A percentile compares a stretch with the other conserved stretches of the same genome.
phyloP scores from a whole-genome alignment of 2,113 vertebrate species.

The Myanophis thanlyinensis region DNA sequence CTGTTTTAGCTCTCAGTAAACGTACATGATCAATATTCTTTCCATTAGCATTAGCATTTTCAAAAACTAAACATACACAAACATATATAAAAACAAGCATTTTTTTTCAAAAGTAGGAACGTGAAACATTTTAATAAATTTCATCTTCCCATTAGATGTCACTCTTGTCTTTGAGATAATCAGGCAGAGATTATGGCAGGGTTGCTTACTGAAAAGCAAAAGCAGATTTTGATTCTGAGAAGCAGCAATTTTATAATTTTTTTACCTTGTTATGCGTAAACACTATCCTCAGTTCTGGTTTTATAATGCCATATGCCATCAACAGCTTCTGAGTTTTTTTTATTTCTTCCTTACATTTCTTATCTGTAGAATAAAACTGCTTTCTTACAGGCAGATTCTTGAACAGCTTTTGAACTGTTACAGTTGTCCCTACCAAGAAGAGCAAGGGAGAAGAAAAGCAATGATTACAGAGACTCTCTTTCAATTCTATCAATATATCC shows the following conservation, averaged over 20 bases:
- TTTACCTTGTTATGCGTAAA: constrained; percentile 92
- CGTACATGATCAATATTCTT: not conserved
- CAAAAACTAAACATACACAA: not conserved
- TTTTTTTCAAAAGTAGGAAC: not conserved
- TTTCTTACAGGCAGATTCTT: constrained; percentile 94
- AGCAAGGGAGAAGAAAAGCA: constrained; percentile 18
- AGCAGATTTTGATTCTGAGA: not conserved
- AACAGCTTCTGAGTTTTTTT: constrained; percentile 89
- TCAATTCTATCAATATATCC: not conserved
- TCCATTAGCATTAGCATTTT: no score
- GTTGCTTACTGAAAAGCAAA: not conserved
- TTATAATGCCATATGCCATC: constrained; percentile 85
- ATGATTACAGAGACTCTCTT: not conserved
- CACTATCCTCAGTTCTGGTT: constrained; percentile 86
- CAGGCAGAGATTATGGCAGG: not conserved
- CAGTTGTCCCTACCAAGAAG: constrained; percentile 82
- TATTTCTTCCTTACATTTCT: constrained; percentile 93
- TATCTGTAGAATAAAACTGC: constrained; percentile 87
- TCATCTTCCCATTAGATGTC: constrained; percentile 48
- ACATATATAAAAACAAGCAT: not conserved
- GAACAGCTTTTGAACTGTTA: constrained; percentile 86
- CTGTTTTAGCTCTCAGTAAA: not conserved
- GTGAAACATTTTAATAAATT: not conserved
- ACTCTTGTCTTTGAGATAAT: constrained; percentile 23
- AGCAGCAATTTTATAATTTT: not conserved